Evolutionary conservation across 2,113 vertebrate species (phyloP), one percentile per base, ranked within the genome.

Genomic region (Pomatostomus ruficeps): DNA sequence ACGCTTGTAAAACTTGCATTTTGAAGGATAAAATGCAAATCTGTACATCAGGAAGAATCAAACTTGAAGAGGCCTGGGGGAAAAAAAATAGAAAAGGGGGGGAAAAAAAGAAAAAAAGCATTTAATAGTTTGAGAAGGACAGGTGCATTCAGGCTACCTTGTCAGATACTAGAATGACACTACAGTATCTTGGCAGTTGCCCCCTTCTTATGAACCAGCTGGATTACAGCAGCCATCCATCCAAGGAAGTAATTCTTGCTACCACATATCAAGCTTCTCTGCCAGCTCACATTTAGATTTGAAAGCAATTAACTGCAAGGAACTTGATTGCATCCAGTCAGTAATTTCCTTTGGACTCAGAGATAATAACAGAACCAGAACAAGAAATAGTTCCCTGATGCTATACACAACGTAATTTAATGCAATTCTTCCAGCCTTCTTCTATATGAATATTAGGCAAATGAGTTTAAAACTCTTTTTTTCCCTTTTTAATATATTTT

Each of bases 251-350:
- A 67, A 57, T 80, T 87, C 82, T 85, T 87, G 72, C 18, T 93
- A 59, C 38, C 24, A 88, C 45, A 81, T 75, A 95, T 23, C 51
- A 75, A 89, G 49, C 55, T 96, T 87, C 72, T 94, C 58, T 94
- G 81, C 78, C 71, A 88, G 48, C 74, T 97, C 74, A 57, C 71
- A 70, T 95, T 91, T 78, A 36, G 40, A 65, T 88, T 89, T 92
- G 85, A 95, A 71, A 94, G 76, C 89, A 94, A 88, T 92, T 96
- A 94, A 79, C 73, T 35, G 12, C 91, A 93, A 92, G 80, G 42
- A 96, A 83, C 85, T 85, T 96, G 88, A 93, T 95, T 88, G 62
- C 80, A 82, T 84, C 25, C 57, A 95, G 48, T 14, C 74, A 78
- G 55, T 89, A 73, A 95, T 96, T 96, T 97, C 78, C 76, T 95